phyloP scores from a whole-genome alignment of 1,140 invertebrate genomes.

The Cydia fagiglandana region DNA sequence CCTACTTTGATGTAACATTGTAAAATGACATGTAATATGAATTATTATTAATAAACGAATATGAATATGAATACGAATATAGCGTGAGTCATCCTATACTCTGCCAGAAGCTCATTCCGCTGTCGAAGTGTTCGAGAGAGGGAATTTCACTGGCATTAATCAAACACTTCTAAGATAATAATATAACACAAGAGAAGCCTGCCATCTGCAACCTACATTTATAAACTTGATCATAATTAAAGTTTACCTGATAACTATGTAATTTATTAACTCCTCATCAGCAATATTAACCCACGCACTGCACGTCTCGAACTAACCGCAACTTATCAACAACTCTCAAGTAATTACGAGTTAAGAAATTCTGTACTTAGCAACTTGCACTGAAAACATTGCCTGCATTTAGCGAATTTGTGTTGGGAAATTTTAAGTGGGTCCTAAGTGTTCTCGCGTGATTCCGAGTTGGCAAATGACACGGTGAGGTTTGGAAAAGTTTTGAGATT shows the following conservation, averaged over 20 bases:
- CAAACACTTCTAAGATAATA: not conserved
- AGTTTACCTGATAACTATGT: slow-evolving; percentile 5
- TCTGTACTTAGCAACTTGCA: slow-evolving; percentile 25
- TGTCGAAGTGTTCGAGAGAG: no score
- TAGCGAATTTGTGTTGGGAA: slow-evolving; percentile 29
- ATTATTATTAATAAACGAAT: no score
- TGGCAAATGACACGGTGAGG: slow-evolving; percentile 14
- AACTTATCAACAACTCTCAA: slow-evolving; percentile 19
- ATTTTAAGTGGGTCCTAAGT: slow-evolving; percentile 25
- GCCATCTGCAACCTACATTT: not conserved
- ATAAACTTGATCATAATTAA: not conserved
- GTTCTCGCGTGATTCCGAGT: slow-evolving; percentile 8
- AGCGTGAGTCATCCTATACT: no score
- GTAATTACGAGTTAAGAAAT: slow-evolving; percentile 30
- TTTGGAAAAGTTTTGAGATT: slow-evolving; percentile 13
- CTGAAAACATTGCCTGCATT: slow-evolving; percentile 26
- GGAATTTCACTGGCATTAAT: no score
- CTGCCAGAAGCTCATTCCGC: no score
- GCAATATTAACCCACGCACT: slow-evolving; percentile 14
- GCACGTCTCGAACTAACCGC: slow-evolving; percentile 16
- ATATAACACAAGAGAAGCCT: not conserved
- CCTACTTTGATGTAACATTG: no score
- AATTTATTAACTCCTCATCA: slow-evolving; percentile 1
- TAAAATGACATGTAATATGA: no score
- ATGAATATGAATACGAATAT: no score